Percentiles rank a stretch among this genome's conserved stretches.
Evolutionary conservation across 2,888 invertebrate genomes (phyloP).

Genomic region (Ditula angustiorana): DNA sequence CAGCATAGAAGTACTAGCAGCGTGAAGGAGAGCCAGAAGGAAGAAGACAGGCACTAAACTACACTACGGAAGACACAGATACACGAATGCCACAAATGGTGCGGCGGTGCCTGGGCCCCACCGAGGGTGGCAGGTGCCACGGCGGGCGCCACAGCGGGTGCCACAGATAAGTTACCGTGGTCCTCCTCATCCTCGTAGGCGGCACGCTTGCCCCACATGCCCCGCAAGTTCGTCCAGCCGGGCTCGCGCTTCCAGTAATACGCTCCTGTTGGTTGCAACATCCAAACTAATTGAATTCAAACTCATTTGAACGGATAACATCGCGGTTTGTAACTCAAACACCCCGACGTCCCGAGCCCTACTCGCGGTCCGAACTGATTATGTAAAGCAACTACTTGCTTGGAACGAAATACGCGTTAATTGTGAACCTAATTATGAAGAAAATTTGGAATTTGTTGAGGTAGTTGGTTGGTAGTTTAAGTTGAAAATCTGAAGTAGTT

Average conservation of each 20-base stretch:
- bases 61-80: conserved; percentile 7
- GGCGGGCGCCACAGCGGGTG: no score
- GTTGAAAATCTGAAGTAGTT: no score
- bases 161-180: conserved; percentile 61
- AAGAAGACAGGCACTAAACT: conserved; percentile 26
- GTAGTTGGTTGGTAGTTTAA: no score
- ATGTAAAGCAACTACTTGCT: no score
- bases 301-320: neutral
- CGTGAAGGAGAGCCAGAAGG: conserved; percentile 12
- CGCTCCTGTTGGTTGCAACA: conserved; percentile 81
- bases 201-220: conserved; percentile 91
- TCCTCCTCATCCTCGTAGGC: conserved; percentile 59
- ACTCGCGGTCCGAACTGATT: no score
- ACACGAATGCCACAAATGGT: neutral
- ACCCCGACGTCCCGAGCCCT: no score
- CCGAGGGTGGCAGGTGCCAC: no score
- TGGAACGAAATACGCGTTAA: no score
- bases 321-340: no score
- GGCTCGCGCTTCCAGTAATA: conserved; percentile 92
- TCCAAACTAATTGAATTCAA: conserved; percentile 18
- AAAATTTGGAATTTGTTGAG: no score
- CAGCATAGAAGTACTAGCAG: conserved; percentile 25
- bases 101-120: neutral
- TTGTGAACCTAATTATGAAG: no score
- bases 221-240: conserved; percentile 92